Conservation (phyloP, 1,140 invertebrate genomes). For the Aradophagus sp. region DNA sequence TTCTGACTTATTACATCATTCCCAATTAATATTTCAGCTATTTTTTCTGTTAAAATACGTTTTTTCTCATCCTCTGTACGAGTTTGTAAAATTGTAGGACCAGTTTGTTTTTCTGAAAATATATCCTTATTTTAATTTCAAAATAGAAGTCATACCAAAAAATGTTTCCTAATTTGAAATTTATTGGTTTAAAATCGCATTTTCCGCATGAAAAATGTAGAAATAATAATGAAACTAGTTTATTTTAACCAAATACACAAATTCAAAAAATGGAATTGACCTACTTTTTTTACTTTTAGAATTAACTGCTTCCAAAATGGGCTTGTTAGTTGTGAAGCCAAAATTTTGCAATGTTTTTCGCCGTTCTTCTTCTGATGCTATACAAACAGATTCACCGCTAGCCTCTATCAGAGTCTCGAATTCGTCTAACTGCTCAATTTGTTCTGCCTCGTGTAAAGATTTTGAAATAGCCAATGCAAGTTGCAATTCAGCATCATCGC, state of each 20-base stretch:
- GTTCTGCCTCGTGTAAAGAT: constrained; percentile 72
- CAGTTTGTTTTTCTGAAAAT: constrained; percentile 55
- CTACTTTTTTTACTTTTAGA: constrained; percentile 62
- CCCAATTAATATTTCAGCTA: constrained; percentile 70
- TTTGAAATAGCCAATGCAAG: constrained; percentile 74
- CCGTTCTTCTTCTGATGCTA: constrained; percentile 54
- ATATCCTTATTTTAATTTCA: constrained; percentile 2
- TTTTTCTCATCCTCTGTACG: constrained; percentile 70
- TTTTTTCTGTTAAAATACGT: constrained; percentile 73
- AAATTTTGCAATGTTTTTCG: constrained; percentile 65
- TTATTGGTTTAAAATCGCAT: too few relatives aligned
- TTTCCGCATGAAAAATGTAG: too few relatives aligned
- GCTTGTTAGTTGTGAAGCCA: constrained; percentile 66
- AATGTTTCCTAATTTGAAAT: too few relatives aligned
- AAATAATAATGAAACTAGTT: too few relatives aligned
- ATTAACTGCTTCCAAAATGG: constrained; percentile 39
- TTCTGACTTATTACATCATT: constrained; percentile 63
- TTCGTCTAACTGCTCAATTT: constrained; percentile 66
- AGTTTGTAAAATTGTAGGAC: constrained; percentile 66
- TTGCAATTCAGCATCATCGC: constrained; percentile 69
- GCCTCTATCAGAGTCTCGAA: constrained; percentile 55
- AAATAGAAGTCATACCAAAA: too few relatives aligned
- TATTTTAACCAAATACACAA: too few relatives aligned
- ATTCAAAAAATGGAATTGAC: constrained; percentile 7
- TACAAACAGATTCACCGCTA: constrained; percentile 40